Conservation (phyloP, 2,888 invertebrate species). For the Cosmopolites sordidus region DNA sequence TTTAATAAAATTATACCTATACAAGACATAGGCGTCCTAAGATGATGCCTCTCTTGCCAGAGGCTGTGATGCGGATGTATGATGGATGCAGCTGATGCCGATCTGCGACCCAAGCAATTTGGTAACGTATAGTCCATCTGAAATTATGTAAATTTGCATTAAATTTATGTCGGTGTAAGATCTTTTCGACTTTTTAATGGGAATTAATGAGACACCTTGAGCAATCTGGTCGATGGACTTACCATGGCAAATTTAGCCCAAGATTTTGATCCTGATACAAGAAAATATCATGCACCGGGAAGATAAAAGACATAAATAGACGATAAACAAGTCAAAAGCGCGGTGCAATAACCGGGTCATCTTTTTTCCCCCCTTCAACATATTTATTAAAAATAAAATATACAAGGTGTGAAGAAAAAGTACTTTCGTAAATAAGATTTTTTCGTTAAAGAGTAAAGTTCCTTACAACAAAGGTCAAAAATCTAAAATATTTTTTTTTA, state of each 20-base stretch:
- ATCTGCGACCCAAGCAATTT: slow-evolving; percentile 36
- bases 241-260: slow-evolving; percentile 18
- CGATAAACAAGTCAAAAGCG: no score
- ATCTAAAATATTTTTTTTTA: no score
- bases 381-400: no score
- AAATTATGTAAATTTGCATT: slow-evolving; percentile 30
- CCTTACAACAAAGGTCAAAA: no score
- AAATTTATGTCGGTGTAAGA: slow-evolving; percentile 25
- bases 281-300: not conserved
- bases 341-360: no score
- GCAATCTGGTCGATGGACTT: slow-evolving; percentile 15
- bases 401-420: no score
- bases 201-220: slow-evolving; percentile 27
- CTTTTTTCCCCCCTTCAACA: no score
- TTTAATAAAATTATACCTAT: slow-evolving; percentile 24
- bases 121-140: slow-evolving; percentile 42
- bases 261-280: slow-evolving; percentile 18
- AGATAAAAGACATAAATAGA: no score
- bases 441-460: no score
- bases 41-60: slow-evolving; percentile 39
- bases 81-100: slow-evolving; percentile 32
- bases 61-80: slow-evolving; percentile 31
- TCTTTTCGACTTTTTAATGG: slow-evolving; percentile 21
- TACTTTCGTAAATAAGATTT: no score
- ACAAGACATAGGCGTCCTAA: slow-evolving; percentile 32